A percentile compares a stretch with the other conserved stretches of the same genome.
Conservation (phyloP, 2,113 vertebrate species). For the Tor tambroides region DNA sequence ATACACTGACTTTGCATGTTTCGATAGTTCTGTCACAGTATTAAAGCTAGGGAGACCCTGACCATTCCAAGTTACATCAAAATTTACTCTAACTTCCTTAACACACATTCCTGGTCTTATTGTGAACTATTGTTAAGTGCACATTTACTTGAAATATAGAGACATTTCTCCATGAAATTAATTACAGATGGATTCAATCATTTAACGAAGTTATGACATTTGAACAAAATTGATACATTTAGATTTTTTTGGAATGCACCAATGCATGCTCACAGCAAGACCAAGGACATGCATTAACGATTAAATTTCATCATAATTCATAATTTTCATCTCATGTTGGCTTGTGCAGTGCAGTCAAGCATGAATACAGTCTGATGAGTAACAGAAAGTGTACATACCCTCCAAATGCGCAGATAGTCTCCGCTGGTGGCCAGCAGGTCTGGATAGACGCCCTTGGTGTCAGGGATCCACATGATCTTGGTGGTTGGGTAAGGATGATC, state of each 20-base stretch:
- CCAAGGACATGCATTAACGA: no score
- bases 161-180: background rate
- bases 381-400: slow-evolving; percentile 74
- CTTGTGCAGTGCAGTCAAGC: background rate
- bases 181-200: background rate
- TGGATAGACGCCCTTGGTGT: slow-evolving; percentile 97
- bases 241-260: no score
- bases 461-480: slow-evolving; percentile 99
- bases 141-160: background rate
- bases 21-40: background rate
- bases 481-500: slow-evolving; percentile 98
- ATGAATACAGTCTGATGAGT: background rate
- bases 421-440: slow-evolving; percentile 96
- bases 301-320: no score
- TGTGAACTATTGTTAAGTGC: background rate
- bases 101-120: background rate
- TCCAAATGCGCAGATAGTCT: slow-evolving; percentile 97
- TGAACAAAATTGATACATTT: no score
- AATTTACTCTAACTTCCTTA: background rate
- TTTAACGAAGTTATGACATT: no score
- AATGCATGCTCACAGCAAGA: no score
- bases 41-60: background rate
- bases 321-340: no score
- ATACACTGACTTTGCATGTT: background rate
- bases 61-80: background rate